These are phyloP conservation scores for Gadopsis bispinosus DNA, from an alignment of 2,797 vertebrate species.

Conservation along the genomic window DNA sequence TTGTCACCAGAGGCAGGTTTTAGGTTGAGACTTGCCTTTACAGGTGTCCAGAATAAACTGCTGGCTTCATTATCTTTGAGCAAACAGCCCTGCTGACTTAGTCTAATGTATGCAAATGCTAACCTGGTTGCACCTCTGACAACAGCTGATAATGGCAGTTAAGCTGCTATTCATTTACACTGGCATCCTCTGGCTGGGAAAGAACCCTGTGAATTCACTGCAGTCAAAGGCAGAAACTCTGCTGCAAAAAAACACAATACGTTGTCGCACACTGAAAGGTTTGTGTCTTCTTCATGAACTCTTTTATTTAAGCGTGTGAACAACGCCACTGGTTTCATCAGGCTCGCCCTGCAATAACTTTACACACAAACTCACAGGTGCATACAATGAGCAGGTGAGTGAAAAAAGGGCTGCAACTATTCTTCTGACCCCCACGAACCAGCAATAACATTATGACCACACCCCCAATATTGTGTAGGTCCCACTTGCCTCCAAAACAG, in stretches of 20 bases:
- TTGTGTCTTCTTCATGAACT: background rate
- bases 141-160: constrained; percentile 62
- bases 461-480: too few relatives aligned
- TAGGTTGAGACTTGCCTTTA: constrained; percentile 25
- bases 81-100: constrained; percentile 57
- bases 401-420: too few relatives aligned
- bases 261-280: background rate
- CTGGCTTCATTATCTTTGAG: constrained; percentile 58
- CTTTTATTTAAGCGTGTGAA: background rate
- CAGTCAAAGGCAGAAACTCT: constrained; percentile 11
- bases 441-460: too few relatives aligned
- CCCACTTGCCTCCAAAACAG: too few relatives aligned
- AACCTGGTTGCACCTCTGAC: constrained; percentile 55
- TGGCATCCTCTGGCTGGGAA: constrained; percentile 21
- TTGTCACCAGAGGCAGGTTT: constrained; percentile 5
- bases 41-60: constrained; percentile 41
- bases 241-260: background rate
- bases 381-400: too few relatives aligned
- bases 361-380: too few relatives aligned
- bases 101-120: constrained; percentile 60
- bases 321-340: background rate
- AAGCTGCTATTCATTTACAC: constrained; percentile 51
- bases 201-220: constrained; percentile 19
- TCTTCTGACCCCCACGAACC: too few relatives aligned
- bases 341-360: background rate